phyloP scores from a whole-genome alignment of 2,797 vertebrate genomes.

The Diglossa cyanea region DNA sequence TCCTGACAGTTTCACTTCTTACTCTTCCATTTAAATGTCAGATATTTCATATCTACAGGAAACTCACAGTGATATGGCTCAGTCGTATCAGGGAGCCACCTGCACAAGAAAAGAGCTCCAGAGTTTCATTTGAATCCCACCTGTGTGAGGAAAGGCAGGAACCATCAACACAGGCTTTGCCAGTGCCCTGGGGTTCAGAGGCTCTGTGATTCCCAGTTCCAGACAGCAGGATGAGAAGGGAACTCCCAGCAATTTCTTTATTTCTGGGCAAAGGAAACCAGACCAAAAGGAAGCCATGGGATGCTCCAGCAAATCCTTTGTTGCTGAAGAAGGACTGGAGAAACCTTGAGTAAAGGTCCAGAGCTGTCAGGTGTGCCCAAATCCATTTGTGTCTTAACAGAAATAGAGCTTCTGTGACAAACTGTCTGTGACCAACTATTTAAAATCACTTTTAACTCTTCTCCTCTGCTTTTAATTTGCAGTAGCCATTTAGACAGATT shows the following conservation, averaged over 20 bases:
- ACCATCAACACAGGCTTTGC: neutral
- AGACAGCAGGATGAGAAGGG: neutral
- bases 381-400: neutral
- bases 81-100: neutral
- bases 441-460: neutral
- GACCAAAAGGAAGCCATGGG: neutral
- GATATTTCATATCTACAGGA: neutral
- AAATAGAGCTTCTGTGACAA: neutral
- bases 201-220: neutral
- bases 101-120: neutral
- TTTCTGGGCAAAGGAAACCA: neutral
- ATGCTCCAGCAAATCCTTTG: neutral
- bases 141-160: neutral
- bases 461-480: neutral
- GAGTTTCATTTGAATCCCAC: neutral
- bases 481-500: neutral
- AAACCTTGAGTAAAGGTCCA: neutral
- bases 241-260: neutral
- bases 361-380: neutral
- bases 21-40: neutral
- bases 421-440: neutral
- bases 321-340: neutral
- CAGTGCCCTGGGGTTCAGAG: neutral
- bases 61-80: neutral
- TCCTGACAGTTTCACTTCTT: neutral